Evolutionary conservation across 2,113 vertebrate species (phyloP), one percentile per base, ranked within the genome.

Genomic region (Lontra canadensis): DNA sequence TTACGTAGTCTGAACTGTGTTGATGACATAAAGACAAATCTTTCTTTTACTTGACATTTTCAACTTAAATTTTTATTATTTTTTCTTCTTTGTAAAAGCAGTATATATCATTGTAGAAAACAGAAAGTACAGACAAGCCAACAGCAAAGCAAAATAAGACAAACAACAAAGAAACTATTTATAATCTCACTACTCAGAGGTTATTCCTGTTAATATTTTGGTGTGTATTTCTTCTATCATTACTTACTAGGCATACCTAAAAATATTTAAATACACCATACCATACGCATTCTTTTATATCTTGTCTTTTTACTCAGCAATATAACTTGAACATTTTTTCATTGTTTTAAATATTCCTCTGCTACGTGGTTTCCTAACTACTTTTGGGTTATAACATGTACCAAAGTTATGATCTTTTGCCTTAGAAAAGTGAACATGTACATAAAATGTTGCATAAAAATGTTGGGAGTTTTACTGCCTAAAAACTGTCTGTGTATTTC

Each of bases 391-490:
- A 14, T 57, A 74, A 65, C 39, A 74, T 18, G 34, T 34, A 69
- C 34, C 18, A 59, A 81, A 87, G 36, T 80, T 67, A 25, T 29
- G 25, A 4, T 67, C 3, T 81, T 34, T 67, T 12, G 17, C 11
- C 23, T 49, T 94, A 84, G 55, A 73, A 78, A 73, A 94, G 20
- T 34, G 44, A 52, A 61, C 5, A 57, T 7, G 31, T 12, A 14
- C 21, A 29, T 4, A 42, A 73, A 95, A 55, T 71, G 12, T 23
- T 94, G 9, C 29, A 34, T 20, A 55, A 14, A 44, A 73, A 79
- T 44, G 34, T 89, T 95, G 78, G 25, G 26, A 81, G 36, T 91
- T 96, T 88, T 57, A 81, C 25, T 83, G 29, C 57, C 90, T 88
- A 20, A 93, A 90, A 80, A 49, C 18, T 80, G 20, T 76, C 17